These are phyloP conservation scores for Anastatus disparis DNA, from an alignment of 1,140 invertebrate genomes.

Conservation along the genomic window DNA sequence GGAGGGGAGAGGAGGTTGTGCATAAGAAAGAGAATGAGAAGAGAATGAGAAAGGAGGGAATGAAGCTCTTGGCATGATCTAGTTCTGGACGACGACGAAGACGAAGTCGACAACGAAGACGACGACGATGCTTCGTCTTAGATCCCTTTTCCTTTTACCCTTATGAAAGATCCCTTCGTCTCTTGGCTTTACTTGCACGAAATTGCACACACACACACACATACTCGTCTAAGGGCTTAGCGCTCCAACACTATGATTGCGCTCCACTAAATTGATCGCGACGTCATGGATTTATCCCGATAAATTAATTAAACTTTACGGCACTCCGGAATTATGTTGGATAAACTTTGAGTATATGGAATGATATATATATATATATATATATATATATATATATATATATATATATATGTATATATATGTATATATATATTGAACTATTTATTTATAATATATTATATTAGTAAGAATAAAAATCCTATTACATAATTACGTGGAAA, in stretches of 20 bases:
- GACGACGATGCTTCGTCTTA: not conserved
- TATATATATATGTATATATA: too few species aligned
- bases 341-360: not conserved
- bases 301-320: slow-evolving; percentile 20
- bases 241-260: not conserved
- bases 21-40: not conserved
- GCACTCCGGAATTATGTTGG: not conserved
- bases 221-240: not conserved
- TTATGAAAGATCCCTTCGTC: not conserved
- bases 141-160: too few species aligned
- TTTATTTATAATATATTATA: too few species aligned
- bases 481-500: too few species aligned
- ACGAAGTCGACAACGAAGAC: not conserved
- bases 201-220: slow-evolving; percentile 7
- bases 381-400: too few species aligned
- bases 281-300: not conserved
- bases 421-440: too few species aligned
- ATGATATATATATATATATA: too few species aligned
- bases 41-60: not conserved
- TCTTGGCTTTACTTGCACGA: not conserved
- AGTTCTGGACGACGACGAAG: not conserved
- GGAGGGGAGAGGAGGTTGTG: too few species aligned
- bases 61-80: not conserved
- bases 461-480: too few species aligned
- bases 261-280: not conserved